Evolutionary conservation across 2,888 invertebrate species (phyloP), one percentile per base, ranked within the genome.

Genomic region (Chloroclysta siterata): DNA sequence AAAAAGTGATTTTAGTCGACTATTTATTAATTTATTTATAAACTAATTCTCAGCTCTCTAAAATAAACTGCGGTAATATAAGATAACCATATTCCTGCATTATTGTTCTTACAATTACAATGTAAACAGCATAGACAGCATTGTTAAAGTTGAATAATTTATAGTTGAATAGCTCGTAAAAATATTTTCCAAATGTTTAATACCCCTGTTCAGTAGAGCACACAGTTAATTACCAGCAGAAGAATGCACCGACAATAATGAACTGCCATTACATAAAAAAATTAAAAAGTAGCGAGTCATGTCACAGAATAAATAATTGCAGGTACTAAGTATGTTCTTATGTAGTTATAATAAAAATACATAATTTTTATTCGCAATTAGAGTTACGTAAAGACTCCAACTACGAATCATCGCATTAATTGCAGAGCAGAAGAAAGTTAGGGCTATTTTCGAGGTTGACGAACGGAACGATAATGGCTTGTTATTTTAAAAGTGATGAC

Each of bases 361-460:
- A 65, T 58, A 56, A 65, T 57, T 60, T 53, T 53, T 39, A 39
- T 63, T 65, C 46, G 59, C 67, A 62, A 61, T 65, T 47, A 56
- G 50, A n/a, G 64, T 72, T 72, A 69, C 70, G 58, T 70, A 72
- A 71, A 69, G 48, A 53, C 57, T 63, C n/a, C 63, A 71, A 62
- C 62, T 58, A 71, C 66, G 69, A 70, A 75, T 75, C 64, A 72
- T 70, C 68, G 69, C 71, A 76, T 80, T 79, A 81, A 79, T 69
- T 71, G 66, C 74, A 71, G 75, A 79, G 81, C 79, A 74, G 72
- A 77, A 66, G 68, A 59, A 66, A 64, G 65, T 39, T 62, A 51
- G 64, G 65, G 65, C 55, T 74, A 65, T 68, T 69, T 69, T 61
- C 47, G 69, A 73, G 79, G 79, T 80, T 75, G 79, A 81, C 73